Evolutionary conservation across 2,888 invertebrate species (phyloP), one percentile per base, ranked within the genome.

Genomic region (Alsophila aescularia): DNA sequence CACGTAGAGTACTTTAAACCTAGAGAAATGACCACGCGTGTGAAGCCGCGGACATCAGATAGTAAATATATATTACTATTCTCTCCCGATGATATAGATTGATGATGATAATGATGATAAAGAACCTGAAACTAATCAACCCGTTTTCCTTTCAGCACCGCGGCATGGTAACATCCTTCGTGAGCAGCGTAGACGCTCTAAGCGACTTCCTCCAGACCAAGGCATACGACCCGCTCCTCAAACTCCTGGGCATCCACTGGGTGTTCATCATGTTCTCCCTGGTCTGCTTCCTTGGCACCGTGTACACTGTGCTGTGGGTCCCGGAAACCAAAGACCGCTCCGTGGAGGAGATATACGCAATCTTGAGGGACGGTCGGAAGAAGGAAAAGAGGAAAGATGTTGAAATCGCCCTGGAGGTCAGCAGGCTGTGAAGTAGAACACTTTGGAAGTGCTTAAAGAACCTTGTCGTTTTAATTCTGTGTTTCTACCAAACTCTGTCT

Each of bases 141-240:
- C 0, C 24, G 5, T 35, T 39, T 51, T 37, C 45, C 0, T 8
- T 81, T 79, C 83, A 90, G 90, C 87, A 90, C 56, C 88, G 91
- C 0, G 91, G 91, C 21, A 87, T 85, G 78, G 90, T 90, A 8
- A 90, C 88, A 0, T 90, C 91, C 0, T 83, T 90, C 60, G 86
- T 90, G 0, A 90, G 89, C 69, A 85, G 84, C 27, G 73, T 85
- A 1, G 87, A 85, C 47, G 89, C 90, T 0, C 79, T 87, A 44
- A 90, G 90, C 54, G 91, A 91, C 73, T 90, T 91, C 73, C 70
- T 90, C 0, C 91, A 91, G 62, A 87, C 88, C 0, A 91, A 91
- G 52, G 88, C 88, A 0, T 91, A 90, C 68, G 90, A 90, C 59
- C 90, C 90, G 0, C 75, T 91, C 0, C 77, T 87, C 2, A 90